A percentile compares a stretch with the other conserved stretches of the same genome.
These are phyloP conservation scores for Phasianus colchicus DNA, from an alignment of 2,113 vertebrate genomes.

Conservation along the genomic window DNA sequence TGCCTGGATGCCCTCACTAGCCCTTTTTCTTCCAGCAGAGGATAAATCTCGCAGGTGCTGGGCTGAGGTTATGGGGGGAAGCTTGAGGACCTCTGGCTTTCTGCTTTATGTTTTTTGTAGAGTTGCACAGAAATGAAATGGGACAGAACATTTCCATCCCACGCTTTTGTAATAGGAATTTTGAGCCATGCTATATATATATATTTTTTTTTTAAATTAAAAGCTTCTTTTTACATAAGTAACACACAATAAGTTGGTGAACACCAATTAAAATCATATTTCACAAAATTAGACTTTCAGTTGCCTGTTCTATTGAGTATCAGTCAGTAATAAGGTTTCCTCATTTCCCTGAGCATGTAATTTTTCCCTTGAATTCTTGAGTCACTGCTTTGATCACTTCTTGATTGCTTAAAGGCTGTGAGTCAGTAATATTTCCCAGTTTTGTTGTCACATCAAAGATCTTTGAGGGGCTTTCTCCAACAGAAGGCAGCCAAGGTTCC, in stretches of 20 bases:
- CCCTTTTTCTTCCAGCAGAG: not conserved
- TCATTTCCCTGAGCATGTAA: conserved; percentile 67
- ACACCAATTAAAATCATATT: conserved; percentile 63
- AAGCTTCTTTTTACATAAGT: conserved; percentile 34
- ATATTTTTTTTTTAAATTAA: conserved; percentile 18
- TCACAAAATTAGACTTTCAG: conserved; percentile 43
- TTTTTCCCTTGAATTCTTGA: conserved; percentile 57
- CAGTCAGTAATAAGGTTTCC: conserved; percentile 45
- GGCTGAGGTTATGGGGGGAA: not conserved
- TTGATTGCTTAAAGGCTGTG: conserved; percentile 72
- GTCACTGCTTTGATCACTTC: conserved; percentile 60
- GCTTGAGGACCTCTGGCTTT: not conserved
- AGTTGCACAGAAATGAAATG: not conserved
- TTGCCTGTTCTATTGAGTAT: conserved; percentile 54
- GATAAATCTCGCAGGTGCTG: not conserved
- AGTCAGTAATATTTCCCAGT: conserved; percentile 67
- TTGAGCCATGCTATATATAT: not conserved
- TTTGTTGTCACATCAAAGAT: conserved; percentile 53
- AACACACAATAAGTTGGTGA: conserved; percentile 26
- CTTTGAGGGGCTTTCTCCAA: conserved; percentile 54
- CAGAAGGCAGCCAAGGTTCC: conserved; percentile 59
- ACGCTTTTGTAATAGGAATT: conserved; percentile 30
- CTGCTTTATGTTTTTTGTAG: not conserved
- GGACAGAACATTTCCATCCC: not conserved
- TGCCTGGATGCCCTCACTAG: not conserved